Base-by-base conservation (phyloP, 2,888 invertebrate genomes). In the Meteorus colon region DNA sequence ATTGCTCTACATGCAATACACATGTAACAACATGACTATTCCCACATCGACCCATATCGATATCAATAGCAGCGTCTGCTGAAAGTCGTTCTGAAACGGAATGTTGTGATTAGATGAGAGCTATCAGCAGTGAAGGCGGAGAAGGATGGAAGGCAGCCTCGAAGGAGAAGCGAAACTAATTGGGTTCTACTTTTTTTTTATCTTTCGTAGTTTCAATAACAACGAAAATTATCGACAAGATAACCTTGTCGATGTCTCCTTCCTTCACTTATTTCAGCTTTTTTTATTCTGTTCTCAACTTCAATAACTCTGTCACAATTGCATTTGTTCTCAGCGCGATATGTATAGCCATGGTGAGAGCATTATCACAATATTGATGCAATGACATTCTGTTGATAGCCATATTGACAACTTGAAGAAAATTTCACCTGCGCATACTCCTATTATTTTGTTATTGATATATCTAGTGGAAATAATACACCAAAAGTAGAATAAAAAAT, bases 81-180 rank as follows among this genome's bases (percentile, higher is more conserved):
- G 10, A 66, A 73, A 55, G 27, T 69, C 48, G n/a, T 34, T 29
- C 31, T 45, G 55, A 45, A 60, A 65, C 27, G 24, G 31, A 60
- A 45, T 71, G 59, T 70, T 60, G 65, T 70, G 27, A 31, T 68
- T 34, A 65, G 34, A 37, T 70, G 59, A 59, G 37, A 70, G 69
- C 59, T 70, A 70, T 67, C 70, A 69, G 51, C 66, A 62, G 77
- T 16, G 70, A 73, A 55, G 60, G 67, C 37, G 79, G 77, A 72
- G 79, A 76, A 79, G 81, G 78, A 76, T 71, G 63, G 72, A 73
- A 73, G 77, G 74, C 71, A 76, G 70, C 63, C 34, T 69, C 76
- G 78, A 76, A 79, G 79, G 79, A 79, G 78, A 84, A 85, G 85
- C 81, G 85, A 86, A 84, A 85, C 86, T 87, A 87, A 87, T 87